Percentiles rank a stretch among this genome's conserved stretches.
Evolutionary conservation across 1,140 invertebrate species (phyloP).

Genomic region (Brachystomella parvula): DNA sequence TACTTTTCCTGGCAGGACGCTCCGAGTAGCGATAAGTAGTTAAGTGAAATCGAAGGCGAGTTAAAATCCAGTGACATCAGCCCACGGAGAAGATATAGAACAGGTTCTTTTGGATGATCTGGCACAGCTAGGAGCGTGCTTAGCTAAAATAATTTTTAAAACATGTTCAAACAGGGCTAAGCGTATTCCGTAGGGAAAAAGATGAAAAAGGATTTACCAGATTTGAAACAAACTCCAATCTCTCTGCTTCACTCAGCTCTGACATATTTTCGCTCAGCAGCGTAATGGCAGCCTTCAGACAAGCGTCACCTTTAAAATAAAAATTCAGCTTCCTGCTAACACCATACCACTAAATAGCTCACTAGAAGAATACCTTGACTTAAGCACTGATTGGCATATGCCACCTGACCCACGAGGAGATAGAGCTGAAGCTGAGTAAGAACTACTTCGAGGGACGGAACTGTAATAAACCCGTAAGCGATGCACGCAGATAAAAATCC

Average conservation of each 20-base stretch:
- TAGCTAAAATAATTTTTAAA: conserved; percentile 23
- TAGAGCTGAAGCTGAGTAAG: conserved; percentile 72
- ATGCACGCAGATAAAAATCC: conserved; percentile 87
- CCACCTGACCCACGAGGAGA: conserved; percentile 76
- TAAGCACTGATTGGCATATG: conserved; percentile 79
- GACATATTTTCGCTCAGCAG: conserved; percentile 56
- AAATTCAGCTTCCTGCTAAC: conserved; percentile 19
- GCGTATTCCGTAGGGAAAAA: conserved; percentile 35
- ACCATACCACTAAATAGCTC: conserved; percentile 6
- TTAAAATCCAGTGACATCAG: conserved; percentile 65
- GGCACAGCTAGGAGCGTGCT: conserved; percentile 37
- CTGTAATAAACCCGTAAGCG: conserved; percentile 90
- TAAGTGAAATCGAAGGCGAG: conserved; percentile 57
- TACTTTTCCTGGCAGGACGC: conserved; percentile 66
- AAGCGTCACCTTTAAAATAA: conserved; percentile 70
- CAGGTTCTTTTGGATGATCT: conserved; percentile 79
- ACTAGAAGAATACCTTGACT: conserved; percentile 64
- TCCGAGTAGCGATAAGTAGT: conserved; percentile 64
- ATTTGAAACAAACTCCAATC: conserved; percentile 67
- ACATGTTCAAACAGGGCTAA: not conserved
- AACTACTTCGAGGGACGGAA: conserved; percentile 76
- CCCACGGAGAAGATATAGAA: conserved; percentile 65
- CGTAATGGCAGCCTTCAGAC: conserved; percentile 77
- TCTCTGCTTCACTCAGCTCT: conserved; percentile 45
- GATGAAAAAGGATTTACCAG: conserved; percentile 50